Percentiles rank a stretch among this genome's conserved stretches.
phyloP scores from a whole-genome alignment of 2,888 invertebrate genomes.

The Chydorus sphaericus region DNA sequence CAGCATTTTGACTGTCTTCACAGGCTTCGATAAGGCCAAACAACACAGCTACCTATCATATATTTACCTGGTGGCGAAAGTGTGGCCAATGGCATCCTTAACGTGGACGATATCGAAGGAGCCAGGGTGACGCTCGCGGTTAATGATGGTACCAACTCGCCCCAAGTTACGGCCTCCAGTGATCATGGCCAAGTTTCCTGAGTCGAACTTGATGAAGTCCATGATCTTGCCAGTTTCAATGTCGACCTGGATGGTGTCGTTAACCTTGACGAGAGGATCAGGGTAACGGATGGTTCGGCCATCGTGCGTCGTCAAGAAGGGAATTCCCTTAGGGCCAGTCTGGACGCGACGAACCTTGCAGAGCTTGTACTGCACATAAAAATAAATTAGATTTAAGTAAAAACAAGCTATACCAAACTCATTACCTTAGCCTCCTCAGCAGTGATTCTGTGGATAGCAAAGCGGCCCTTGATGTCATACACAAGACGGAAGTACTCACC shows the following conservation, averaged over 20 bases:
- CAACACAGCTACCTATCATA: constrained; percentile 5
- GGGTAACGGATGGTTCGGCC: constrained; percentile 97
- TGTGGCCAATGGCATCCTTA: constrained; percentile 90
- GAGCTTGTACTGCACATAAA: constrained; percentile 73
- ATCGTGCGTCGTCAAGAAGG: constrained; percentile 89
- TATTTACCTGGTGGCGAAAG: constrained; percentile 83
- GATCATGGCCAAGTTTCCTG: constrained; percentile 98
- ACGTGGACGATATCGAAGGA: constrained; percentile 99
- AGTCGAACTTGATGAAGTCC: constrained; percentile 96
- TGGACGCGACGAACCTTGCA: constrained; percentile 84
- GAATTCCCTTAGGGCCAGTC: constrained; percentile 88
- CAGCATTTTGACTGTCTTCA: constrained; percentile 21
- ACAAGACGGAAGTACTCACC: constrained; percentile 94
- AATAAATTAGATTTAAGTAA: constrained; percentile 33
- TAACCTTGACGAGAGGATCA: constrained; percentile 89
- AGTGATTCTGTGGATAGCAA: constrained; percentile 92
- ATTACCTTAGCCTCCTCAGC: constrained; percentile 90
- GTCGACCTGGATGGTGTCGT: constrained; percentile 91
- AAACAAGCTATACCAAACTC: constrained; percentile 57
- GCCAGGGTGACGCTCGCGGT: constrained; percentile 95
- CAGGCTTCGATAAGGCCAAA: constrained; percentile 24
- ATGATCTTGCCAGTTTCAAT: constrained; percentile 86
- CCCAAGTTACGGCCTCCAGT: constrained; percentile 99
- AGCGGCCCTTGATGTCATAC: constrained; percentile 97
- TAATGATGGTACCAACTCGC: constrained; percentile 92